Evolutionary conservation across 23 tunicate species (phyloP).

Genomic region (Ciona savignyi): DNA sequence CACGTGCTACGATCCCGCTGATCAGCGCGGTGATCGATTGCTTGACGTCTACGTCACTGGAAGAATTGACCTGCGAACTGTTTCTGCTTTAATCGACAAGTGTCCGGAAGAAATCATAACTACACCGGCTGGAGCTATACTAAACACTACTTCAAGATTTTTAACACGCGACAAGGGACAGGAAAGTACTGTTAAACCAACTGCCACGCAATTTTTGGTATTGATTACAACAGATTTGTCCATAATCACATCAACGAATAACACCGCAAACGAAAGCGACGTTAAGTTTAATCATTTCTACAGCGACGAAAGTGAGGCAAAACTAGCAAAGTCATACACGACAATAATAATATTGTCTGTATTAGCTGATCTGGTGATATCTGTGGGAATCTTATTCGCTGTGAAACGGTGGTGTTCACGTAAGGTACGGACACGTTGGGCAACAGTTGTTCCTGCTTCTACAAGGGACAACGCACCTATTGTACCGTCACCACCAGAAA

Average conservation of each 20-base stretch:
- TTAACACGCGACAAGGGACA: background rate
- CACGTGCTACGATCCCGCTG: conserved; percentile 26
- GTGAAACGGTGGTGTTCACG: conserved; percentile 11
- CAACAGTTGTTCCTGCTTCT: conserved; percentile 15
- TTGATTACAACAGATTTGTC: background rate
- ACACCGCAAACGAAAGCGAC: background rate
- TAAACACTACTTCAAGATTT: background rate
- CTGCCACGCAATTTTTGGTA: background rate
- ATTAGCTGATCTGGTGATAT: conserved; percentile 17
- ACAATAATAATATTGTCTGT: conserved; percentile 21
- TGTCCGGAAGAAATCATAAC: conserved; percentile 1
- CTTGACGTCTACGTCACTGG: conserved; percentile 34
- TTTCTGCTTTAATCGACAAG: background rate
- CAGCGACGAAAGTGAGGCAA: background rate
- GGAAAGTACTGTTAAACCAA: background rate
- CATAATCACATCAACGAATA: background rate
- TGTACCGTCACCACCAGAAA: background rate
- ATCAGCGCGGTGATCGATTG: conserved; percentile 1
- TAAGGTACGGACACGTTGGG: conserved; percentile 8
- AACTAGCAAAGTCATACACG: background rate
- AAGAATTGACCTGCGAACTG: conserved; percentile 5
- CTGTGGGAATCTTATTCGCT: conserved; percentile 8
- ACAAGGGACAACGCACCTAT: background rate
- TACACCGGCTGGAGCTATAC: background rate
- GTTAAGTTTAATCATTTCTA: background rate